phyloP scores from a whole-genome alignment of 2,113 vertebrate species.

The Equus przewalskii region DNA sequence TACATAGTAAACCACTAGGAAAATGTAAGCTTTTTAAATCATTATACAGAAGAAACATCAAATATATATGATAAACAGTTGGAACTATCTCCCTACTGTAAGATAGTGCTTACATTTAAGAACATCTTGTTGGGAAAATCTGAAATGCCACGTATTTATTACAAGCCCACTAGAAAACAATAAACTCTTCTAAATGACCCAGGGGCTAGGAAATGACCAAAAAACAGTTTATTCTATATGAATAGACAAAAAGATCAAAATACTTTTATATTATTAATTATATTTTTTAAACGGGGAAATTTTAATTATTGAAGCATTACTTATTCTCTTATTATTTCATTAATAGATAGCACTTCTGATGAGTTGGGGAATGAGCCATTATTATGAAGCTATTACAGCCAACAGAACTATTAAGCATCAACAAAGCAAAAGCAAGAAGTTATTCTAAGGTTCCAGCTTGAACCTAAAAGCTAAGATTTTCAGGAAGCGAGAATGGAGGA shows the following conservation, averaged over 20 bases:
- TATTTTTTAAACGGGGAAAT: background rate
- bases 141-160: background rate
- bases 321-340: conserved; percentile 9
- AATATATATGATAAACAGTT: background rate
- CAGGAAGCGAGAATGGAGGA: background rate
- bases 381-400: background rate
- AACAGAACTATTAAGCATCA: background rate
- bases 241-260: conserved; percentile 47
- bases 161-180: background rate
- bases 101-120: conserved; percentile 19
- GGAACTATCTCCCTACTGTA: background rate
- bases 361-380: background rate
- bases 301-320: conserved; percentile 24
- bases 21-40: background rate
- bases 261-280: background rate
- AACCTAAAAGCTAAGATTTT: conserved; percentile 43
- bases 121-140: background rate
- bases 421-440: background rate
- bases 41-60: background rate
- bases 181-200: background rate
- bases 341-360: background rate
- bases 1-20: background rate
- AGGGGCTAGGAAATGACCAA: background rate
- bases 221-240: background rate
- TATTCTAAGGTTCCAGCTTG: background rate